Evolutionary conservation across 1,140 invertebrate genomes (phyloP).

Genomic region (Liolophura sinensis): DNA sequence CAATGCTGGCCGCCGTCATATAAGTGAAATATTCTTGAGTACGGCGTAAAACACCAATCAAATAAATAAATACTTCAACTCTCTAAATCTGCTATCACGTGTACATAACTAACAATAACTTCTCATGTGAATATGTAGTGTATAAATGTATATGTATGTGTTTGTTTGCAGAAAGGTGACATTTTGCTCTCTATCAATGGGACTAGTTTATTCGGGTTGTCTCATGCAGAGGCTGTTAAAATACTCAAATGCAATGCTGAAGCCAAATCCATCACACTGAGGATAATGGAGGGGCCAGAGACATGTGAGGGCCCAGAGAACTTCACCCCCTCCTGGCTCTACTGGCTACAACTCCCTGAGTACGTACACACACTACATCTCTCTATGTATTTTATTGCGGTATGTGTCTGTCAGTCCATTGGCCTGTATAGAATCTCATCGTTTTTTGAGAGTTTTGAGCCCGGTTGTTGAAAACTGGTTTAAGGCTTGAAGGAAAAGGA

Average conservation of each 20-base stretch:
- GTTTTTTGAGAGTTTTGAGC: too few species aligned
- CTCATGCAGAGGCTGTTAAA: slow-evolving; percentile 60
- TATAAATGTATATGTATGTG: slow-evolving; percentile 7
- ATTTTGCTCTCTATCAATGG: slow-evolving; percentile 61
- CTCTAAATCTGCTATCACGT: too few species aligned
- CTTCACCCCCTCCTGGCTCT: slow-evolving; percentile 64
- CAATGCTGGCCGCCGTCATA: too few species aligned
- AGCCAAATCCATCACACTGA: slow-evolving; percentile 54
- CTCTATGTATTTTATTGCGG: too few species aligned
- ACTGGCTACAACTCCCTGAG: slow-evolving; percentile 62
- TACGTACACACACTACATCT: slow-evolving; percentile 20
- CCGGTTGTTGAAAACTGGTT: too few species aligned
- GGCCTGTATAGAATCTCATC: too few species aligned
- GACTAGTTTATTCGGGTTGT: slow-evolving; percentile 58
- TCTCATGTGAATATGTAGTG: neutral
- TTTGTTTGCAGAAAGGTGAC: slow-evolving; percentile 60
- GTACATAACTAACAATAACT: neutral
- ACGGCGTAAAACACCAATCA: too few species aligned
- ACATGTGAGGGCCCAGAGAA: slow-evolving; percentile 55
- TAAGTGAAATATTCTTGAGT: too few species aligned
- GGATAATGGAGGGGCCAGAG: slow-evolving; percentile 61
- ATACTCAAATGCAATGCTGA: slow-evolving; percentile 59
- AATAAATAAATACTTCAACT: too few species aligned
- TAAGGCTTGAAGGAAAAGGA: too few species aligned
- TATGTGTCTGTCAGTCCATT: too few species aligned